A percentile compares a stretch with the other conserved stretches of the same genome.
phyloP scores from a whole-genome alignment of 1,140 invertebrate species.

The Drosophila albomicans region DNA sequence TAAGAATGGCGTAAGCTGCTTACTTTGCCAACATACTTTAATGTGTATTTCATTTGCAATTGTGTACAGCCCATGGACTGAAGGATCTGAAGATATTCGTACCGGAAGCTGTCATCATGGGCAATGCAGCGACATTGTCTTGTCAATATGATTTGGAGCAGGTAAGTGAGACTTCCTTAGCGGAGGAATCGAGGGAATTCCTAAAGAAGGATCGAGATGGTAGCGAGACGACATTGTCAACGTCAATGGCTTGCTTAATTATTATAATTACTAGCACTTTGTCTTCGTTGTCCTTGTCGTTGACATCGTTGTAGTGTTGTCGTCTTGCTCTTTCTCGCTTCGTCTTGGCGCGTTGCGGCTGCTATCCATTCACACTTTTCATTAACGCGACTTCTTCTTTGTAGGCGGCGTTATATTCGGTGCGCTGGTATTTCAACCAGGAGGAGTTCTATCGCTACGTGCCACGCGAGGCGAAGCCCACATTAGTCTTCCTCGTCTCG shows the following conservation, averaged over 20 bases:
- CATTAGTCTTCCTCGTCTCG: slow-evolving; percentile 89
- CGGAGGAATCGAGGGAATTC: background rate
- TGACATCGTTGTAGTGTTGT: slow-evolving; percentile 3
- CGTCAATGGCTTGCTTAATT: slow-evolving; percentile 72
- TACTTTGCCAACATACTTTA: slow-evolving; percentile 41
- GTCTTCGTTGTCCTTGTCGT: slow-evolving; percentile 55
- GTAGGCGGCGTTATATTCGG: slow-evolving; percentile 90
- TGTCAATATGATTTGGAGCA: slow-evolving; percentile 93
- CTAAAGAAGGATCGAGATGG: slow-evolving; percentile 1
- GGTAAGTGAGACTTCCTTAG: slow-evolving; percentile 74
- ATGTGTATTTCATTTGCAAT: slow-evolving; percentile 32
- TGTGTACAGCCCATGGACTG: slow-evolving; percentile 85
- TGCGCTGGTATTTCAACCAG: slow-evolving; percentile 93
- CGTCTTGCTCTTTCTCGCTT: slow-evolving; percentile 20
- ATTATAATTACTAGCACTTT: slow-evolving; percentile 82
- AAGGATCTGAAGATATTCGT: slow-evolving; percentile 90
- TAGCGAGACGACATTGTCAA: slow-evolving; percentile 47
- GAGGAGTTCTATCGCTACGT: slow-evolving; percentile 92
- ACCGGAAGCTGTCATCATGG: slow-evolving; percentile 90
- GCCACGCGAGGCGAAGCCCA: slow-evolving; percentile 89
- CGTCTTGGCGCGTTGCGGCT: too few relatives aligned
- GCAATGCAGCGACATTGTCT: slow-evolving; percentile 89
- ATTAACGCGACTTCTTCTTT: slow-evolving; percentile 54
- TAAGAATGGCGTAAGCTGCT: slow-evolving; percentile 47
- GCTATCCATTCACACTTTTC: slow-evolving; percentile 59